phyloP scores from a whole-genome alignment of 2,113 vertebrate species.

The Gasterosteus aculeatus region DNA sequence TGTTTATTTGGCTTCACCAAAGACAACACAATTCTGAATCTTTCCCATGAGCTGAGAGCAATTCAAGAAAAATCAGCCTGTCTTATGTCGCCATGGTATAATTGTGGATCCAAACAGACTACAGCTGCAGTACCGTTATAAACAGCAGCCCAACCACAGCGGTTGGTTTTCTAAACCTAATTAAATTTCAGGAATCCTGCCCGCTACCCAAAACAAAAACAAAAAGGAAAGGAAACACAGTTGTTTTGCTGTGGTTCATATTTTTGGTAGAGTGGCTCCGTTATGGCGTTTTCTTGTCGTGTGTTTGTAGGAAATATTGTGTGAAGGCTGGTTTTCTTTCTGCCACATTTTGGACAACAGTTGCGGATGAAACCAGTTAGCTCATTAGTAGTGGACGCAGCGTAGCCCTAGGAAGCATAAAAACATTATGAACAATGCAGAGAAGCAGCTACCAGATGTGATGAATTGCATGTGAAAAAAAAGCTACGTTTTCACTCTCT shows the following conservation, averaged over 20 bases:
- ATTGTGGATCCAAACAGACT: slow-evolving; percentile 74
- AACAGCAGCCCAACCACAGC: slow-evolving; percentile 65
- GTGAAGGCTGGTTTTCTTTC: slow-evolving; percentile 43
- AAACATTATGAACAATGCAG: not conserved
- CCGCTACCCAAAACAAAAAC: slow-evolving; percentile 8
- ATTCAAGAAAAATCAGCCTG: slow-evolving; percentile 71
- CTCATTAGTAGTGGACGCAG: slow-evolving; percentile 24
- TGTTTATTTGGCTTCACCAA: slow-evolving; percentile 71
- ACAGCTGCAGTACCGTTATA: slow-evolving; percentile 56
- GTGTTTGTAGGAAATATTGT: slow-evolving; percentile 52
- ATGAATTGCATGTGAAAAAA: not conserved
- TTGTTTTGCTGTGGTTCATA: slow-evolving; percentile 46
- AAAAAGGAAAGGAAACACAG: not conserved
- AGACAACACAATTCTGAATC: slow-evolving; percentile 59
- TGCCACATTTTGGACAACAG: slow-evolving; percentile 16
- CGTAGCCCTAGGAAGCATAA: not conserved
- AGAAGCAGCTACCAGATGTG: not conserved
- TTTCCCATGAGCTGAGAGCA: slow-evolving; percentile 67
- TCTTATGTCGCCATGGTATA: slow-evolving; percentile 68
- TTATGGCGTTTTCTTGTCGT: slow-evolving; percentile 49
- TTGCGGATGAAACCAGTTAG: slow-evolving; percentile 22
- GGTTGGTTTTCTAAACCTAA: slow-evolving; percentile 74
- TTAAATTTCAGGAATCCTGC: slow-evolving; percentile 64
- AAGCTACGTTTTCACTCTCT: not conserved
- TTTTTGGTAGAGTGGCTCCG: slow-evolving; percentile 16